phyloP scores from a whole-genome alignment of 2,888 invertebrate species.

The Ornithoptera priamus region DNA sequence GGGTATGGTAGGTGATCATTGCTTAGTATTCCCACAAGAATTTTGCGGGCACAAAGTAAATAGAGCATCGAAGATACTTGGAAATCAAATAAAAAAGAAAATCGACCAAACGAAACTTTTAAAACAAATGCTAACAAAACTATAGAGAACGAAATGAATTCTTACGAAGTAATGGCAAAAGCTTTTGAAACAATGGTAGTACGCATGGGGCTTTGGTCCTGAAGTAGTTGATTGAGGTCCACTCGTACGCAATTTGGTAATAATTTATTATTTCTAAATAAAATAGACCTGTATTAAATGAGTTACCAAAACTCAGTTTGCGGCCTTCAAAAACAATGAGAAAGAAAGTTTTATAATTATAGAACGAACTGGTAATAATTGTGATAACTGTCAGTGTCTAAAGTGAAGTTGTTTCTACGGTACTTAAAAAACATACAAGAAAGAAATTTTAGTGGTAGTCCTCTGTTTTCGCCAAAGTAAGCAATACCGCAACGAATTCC shows the following conservation, averaged over 20 bases:
- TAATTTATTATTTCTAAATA: conserved; percentile 3
- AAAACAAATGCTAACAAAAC: conserved; percentile 66
- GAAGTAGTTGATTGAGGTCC: conserved; percentile 25
- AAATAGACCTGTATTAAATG: conserved; percentile 1
- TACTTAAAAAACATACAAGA: too few species aligned
- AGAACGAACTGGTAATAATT: background rate
- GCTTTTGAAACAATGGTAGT: conserved; percentile 56
- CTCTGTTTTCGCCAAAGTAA: too few species aligned
- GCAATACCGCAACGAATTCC: too few species aligned
- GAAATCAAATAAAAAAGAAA: conserved; percentile 47
- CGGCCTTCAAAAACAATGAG: background rate
- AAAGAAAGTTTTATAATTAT: background rate
- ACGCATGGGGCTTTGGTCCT: conserved; percentile 6
- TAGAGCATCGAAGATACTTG: conserved; percentile 55
- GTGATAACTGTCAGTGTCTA: too few species aligned
- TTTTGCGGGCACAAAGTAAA: conserved; percentile 16
- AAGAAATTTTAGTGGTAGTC: too few species aligned
- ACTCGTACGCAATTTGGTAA: conserved; percentile 13
- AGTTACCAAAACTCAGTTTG: background rate
- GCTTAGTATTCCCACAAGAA: background rate
- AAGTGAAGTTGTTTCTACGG: too few species aligned
- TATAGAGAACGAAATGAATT: conserved; percentile 63
- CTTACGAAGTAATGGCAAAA: conserved; percentile 55
- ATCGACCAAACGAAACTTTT: conserved; percentile 55
- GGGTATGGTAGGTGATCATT: background rate